phyloP scores from a whole-genome alignment of 2,888 invertebrate genomes.

The Ceriagrion tenellum region DNA sequence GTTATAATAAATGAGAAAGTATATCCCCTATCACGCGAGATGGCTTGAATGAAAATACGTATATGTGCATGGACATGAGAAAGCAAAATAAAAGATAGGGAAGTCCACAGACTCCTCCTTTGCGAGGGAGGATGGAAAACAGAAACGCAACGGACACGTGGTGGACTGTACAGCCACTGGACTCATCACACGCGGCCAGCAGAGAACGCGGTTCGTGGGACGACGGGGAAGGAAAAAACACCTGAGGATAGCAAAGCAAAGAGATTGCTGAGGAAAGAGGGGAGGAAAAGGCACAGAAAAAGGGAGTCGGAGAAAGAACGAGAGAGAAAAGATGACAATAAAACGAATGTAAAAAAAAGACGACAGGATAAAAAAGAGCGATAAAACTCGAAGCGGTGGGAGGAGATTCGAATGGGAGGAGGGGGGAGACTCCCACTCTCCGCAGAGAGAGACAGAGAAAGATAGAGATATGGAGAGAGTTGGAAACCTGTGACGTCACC shows the following conservation, averaged over 20 bases:
- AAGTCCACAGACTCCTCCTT: not conserved
- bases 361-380: not conserved
- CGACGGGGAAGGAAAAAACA: not conserved
- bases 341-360: not conserved
- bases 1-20: too few relatives aligned
- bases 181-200: not conserved
- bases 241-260: not conserved
- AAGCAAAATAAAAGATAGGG: not conserved
- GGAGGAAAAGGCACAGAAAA: not conserved
- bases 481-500: constrained; percentile 45
- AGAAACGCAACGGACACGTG: not conserved
- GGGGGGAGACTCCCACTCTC: not conserved
- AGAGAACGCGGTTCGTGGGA: not conserved
- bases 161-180: not conserved
- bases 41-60: too few relatives aligned
- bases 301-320: not conserved
- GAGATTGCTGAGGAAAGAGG: not conserved
- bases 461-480: too few relatives aligned
- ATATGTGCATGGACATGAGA: not conserved
- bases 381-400: not conserved
- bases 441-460: too few relatives aligned
- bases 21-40: too few relatives aligned
- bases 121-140: not conserved
- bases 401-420: not conserved
- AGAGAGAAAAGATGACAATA: not conserved